Percentiles rank a stretch among this genome's conserved stretches.
These are phyloP conservation scores for Ammodytes marinus DNA, from an alignment of 2,113 vertebrate genomes.

Conservation along the genomic window DNA sequence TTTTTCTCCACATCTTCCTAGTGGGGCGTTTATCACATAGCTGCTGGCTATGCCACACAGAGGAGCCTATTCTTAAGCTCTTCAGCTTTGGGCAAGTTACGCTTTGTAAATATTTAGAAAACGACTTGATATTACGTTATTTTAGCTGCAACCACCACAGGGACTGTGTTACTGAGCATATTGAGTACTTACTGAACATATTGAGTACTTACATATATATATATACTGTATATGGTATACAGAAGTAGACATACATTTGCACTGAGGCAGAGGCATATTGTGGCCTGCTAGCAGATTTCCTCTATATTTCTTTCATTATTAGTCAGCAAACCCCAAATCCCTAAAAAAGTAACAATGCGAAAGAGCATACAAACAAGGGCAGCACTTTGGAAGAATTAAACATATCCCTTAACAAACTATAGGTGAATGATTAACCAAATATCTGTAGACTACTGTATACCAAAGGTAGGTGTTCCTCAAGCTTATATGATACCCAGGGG, in stretches of 20 bases:
- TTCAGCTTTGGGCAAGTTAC: background rate
- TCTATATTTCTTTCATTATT: slow-evolving; percentile 39
- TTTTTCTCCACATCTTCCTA: background rate
- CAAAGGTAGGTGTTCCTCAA: background rate
- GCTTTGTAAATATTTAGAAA: background rate
- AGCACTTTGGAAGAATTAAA: slow-evolving; percentile 34
- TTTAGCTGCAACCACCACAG: background rate
- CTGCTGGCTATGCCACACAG: background rate
- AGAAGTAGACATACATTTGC: background rate
- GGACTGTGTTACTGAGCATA: background rate
- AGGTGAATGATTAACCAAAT: slow-evolving; percentile 36
- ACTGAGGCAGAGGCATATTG: background rate
- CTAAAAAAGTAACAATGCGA: background rate
- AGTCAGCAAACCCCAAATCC: slow-evolving; percentile 26
- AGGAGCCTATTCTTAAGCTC: background rate
- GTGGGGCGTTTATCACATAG: background rate
- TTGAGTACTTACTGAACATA: background rate
- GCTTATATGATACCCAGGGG: background rate
- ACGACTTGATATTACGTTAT: background rate
- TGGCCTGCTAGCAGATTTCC: slow-evolving; percentile 19
- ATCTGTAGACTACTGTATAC: background rate
- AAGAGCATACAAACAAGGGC: slow-evolving; percentile 11
- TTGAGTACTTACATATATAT: no score
- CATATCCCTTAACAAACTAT: slow-evolving; percentile 4
- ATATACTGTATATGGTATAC: background rate